Conservation (phyloP, 2,797 vertebrate genomes). For the Vespertilio murinus region DNA sequence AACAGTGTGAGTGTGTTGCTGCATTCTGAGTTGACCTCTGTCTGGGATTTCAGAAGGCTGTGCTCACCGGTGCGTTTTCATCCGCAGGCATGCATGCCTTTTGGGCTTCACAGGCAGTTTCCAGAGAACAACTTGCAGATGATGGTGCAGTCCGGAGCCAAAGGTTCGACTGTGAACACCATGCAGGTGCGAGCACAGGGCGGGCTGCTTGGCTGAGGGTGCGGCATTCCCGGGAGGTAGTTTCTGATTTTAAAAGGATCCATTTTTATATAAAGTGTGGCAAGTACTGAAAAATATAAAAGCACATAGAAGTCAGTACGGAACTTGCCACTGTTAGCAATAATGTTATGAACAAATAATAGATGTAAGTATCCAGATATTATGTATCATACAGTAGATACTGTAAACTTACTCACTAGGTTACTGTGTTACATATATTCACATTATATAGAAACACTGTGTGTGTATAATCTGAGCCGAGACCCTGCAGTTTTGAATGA, state of each 20-base stretch:
- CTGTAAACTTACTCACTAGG: neutral
- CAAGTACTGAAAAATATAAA: neutral
- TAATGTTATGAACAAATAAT: neutral
- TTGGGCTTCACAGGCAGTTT: slow-evolving; percentile 94
- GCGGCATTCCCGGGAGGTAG: neutral
- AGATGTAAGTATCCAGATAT: neutral
- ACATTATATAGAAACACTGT: neutral
- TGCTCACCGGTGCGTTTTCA: neutral
- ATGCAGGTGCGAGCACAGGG: slow-evolving; percentile 91
- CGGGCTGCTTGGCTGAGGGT: neutral
- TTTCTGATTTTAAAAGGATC: neutral
- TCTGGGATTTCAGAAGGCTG: neutral
- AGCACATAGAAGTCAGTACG: neutral
- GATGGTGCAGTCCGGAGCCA: slow-evolving; percentile 99
- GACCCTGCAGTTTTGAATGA: neutral
- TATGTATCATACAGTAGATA: fast-evolving
- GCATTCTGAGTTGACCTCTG: neutral
- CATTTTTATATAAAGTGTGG: neutral
- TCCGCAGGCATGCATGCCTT: slow-evolving; percentile 94
- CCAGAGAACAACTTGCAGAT: slow-evolving; percentile 98
- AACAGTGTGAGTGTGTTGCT: neutral
- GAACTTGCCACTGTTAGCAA: neutral
- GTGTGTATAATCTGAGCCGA: neutral
- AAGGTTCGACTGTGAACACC: slow-evolving; percentile 98
- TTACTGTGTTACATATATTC: neutral